Conservation (phyloP, 2,113 vertebrate genomes). For the Tamias sibiricus region DNA sequence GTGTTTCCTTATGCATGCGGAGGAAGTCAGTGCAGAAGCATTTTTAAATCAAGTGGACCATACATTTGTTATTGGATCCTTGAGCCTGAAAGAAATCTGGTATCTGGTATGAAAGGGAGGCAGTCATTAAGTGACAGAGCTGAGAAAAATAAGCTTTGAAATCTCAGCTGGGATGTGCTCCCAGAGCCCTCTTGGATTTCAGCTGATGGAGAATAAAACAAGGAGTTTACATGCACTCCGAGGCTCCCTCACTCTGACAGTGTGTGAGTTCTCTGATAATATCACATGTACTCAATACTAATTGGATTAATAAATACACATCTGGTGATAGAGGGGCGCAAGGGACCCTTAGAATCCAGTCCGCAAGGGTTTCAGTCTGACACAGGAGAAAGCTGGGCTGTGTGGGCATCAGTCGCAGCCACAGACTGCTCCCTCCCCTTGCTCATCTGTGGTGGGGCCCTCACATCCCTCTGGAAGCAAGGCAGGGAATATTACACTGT, state of each 20-base stretch:
- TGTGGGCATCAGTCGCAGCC: too few species aligned
- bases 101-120: not conserved
- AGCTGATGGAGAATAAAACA: not conserved
- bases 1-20: not conserved
- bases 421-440: too few species aligned
- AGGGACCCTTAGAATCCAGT: not conserved
- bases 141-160: not conserved
- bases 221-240: too few species aligned
- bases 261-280: not conserved
- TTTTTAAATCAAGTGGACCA: not conserved
- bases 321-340: not conserved
- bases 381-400: not conserved
- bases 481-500: not conserved
- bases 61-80: not conserved
- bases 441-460: not conserved
- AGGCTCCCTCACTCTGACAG: not conserved
- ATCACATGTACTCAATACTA: not conserved
- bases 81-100: not conserved
- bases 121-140: not conserved
- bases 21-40: not conserved
- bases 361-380: not conserved
- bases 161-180: not conserved
- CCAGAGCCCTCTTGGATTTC: not conserved
- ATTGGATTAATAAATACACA: not conserved
- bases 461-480: not conserved